These are phyloP conservation scores for Cyphomyrus discorhynchus DNA, from an alignment of 2,113 vertebrate species.

Conservation along the genomic window DNA sequence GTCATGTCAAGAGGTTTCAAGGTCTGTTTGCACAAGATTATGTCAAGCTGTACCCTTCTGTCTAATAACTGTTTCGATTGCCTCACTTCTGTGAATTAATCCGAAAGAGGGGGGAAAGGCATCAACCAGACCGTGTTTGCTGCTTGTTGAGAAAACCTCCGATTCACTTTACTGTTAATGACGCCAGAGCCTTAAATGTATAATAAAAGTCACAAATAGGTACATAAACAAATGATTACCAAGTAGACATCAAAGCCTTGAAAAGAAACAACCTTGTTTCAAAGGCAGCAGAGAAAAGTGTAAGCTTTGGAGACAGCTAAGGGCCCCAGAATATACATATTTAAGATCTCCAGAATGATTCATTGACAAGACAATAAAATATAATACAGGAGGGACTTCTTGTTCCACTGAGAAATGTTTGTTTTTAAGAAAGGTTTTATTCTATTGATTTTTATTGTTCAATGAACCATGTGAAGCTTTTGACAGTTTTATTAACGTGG, in stretches of 20 bases:
- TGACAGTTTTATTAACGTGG: constrained; percentile 63
- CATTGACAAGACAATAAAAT: constrained; percentile 60
- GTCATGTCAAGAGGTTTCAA: constrained; percentile 55
- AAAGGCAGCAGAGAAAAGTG: constrained; percentile 21
- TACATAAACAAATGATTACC: background rate
- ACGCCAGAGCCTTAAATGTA: background rate
- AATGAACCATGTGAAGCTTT: constrained; percentile 57
- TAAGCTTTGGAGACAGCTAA: constrained; percentile 31
- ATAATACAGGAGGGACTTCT: constrained; percentile 50
- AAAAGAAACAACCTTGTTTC: background rate
- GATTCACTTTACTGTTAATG: constrained; percentile 37
- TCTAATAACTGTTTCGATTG: constrained; percentile 57
- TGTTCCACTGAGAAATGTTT: constrained; percentile 56
- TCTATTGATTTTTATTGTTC: constrained; percentile 68
- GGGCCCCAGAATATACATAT: constrained; percentile 60
- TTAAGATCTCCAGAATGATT: constrained; percentile 60
- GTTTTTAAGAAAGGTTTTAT: constrained; percentile 63
- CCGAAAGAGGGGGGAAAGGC: constrained; percentile 60
- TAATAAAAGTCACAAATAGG: constrained; percentile 4
- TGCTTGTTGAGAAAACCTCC: constrained; percentile 27
- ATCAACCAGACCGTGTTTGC: constrained; percentile 40
- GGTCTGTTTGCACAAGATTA: constrained; percentile 59
- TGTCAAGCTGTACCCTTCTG: constrained; percentile 43
- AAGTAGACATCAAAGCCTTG: background rate
- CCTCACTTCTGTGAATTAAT: constrained; percentile 68